phyloP scores from a whole-genome alignment of 2,113 vertebrate species.

The Dasyprocta punctata region DNA sequence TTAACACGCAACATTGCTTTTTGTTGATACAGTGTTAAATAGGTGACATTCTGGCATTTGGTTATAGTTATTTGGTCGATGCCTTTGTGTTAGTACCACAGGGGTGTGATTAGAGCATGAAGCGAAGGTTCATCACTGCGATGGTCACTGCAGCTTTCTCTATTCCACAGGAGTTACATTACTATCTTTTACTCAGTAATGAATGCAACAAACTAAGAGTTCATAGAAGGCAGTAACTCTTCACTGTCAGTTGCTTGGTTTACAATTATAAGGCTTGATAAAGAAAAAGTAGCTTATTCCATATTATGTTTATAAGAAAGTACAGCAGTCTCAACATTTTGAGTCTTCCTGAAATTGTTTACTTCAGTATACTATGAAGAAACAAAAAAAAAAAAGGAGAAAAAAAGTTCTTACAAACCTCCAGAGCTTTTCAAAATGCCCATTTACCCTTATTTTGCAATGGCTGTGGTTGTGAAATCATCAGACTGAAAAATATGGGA shows the following conservation, averaged over 20 bases:
- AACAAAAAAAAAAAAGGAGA: conserved; percentile 66
- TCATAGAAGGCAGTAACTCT: background rate
- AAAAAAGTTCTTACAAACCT: conserved; percentile 80
- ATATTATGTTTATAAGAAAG: conserved; percentile 58
- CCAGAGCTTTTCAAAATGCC: conserved; percentile 78
- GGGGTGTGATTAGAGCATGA: background rate
- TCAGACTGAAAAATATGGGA: conserved; percentile 78
- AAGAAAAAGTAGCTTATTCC: conserved; percentile 63
- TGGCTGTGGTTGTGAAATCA: conserved; percentile 86
- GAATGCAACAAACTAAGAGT: background rate
- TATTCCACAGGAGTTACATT: background rate
- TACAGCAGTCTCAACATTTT: conserved; percentile 67
- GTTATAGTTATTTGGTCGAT: background rate
- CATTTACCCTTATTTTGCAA: conserved; percentile 87
- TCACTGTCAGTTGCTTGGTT: background rate
- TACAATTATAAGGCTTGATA: background rate
- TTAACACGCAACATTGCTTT: background rate
- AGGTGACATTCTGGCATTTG: background rate
- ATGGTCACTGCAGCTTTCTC: background rate
- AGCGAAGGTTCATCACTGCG: background rate
- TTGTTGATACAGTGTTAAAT: background rate
- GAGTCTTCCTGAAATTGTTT: conserved; percentile 84
- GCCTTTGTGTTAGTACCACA: background rate
- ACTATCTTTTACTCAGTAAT: background rate
- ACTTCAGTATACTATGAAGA: conserved; percentile 80